Conservation (phyloP, 2,113 vertebrate species). For the Prunella fulvescens region DNA sequence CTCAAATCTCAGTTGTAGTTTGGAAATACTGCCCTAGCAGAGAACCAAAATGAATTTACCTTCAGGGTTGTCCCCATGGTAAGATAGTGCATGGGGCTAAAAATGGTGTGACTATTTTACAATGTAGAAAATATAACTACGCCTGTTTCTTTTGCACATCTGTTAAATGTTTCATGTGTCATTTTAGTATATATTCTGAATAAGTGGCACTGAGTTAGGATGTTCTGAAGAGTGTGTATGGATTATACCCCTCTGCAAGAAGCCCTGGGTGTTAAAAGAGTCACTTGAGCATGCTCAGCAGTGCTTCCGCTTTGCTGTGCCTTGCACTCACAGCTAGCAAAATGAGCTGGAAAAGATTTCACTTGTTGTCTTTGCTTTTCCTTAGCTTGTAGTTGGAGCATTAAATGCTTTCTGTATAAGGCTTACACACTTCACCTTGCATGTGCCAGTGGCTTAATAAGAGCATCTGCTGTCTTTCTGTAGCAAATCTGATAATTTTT, state of each 20-base stretch:
- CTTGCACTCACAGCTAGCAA: slow-evolving; percentile 5
- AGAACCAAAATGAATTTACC: slow-evolving; percentile 2
- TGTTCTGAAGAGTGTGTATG: background rate
- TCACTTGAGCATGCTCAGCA: background rate
- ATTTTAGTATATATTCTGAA: background rate
- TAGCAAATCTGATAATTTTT: slow-evolving; percentile 38
- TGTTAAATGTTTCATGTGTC: background rate
- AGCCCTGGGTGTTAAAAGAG: background rate
- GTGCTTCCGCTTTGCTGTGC: background rate
- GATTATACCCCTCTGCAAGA: background rate
- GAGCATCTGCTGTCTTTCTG: slow-evolving; percentile 71
- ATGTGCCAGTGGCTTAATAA: slow-evolving; percentile 56
- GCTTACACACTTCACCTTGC: slow-evolving; percentile 54
- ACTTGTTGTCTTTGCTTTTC: slow-evolving; percentile 52
- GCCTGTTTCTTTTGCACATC: background rate
- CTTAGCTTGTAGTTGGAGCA: slow-evolving; percentile 9
- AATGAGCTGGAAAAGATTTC: slow-evolving; percentile 22
- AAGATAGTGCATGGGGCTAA: too few relatives aligned
- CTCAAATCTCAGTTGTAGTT: background rate
- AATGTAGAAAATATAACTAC: background rate
- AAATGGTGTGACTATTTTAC: too few relatives aligned
- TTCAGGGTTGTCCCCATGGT: background rate
- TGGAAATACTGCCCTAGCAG: background rate
- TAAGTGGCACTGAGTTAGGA: background rate
- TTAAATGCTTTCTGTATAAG: slow-evolving; percentile 45